Conservation (phyloP, 2,888 invertebrate genomes). For the Lasiommata megera region DNA sequence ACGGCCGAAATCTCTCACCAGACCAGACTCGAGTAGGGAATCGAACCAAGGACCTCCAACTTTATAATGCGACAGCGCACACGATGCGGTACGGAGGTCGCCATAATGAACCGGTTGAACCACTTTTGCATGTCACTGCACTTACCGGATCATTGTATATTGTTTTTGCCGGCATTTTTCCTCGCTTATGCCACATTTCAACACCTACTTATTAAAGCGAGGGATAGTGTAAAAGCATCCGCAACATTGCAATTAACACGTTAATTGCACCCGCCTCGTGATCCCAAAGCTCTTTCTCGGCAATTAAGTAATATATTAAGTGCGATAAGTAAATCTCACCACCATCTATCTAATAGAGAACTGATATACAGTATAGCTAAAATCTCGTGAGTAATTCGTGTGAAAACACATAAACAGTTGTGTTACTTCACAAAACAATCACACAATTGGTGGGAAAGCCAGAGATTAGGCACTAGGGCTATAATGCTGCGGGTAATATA, state of each 20-base stretch:
- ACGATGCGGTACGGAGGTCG: too few relatives aligned
- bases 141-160: too few relatives aligned
- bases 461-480: constrained; percentile 15
- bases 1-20: too few relatives aligned
- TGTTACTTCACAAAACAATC: constrained; percentile 24
- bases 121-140: too few relatives aligned
- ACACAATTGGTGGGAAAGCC: constrained; percentile 30
- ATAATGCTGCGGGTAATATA: constrained; percentile 4
- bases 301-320: constrained; percentile 4
- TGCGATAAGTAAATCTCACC: background rate
- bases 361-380: constrained; percentile 17
- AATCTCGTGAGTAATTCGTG: constrained; percentile 29
- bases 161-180: too few relatives aligned
- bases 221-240: too few relatives aligned
- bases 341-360: constrained; percentile 22
- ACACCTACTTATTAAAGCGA: too few relatives aligned
- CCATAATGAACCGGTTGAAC: too few relatives aligned
- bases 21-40: too few relatives aligned
- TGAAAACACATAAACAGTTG: constrained; percentile 32
- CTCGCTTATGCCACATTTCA: too few relatives aligned
- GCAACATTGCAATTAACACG: background rate
- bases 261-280: background rate
- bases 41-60: too few relatives aligned
- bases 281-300: background rate
- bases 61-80: too few relatives aligned